Evolutionary conservation across 2,113 vertebrate genomes (phyloP).

Genomic region (Gallinago paraguaiae): DNA sequence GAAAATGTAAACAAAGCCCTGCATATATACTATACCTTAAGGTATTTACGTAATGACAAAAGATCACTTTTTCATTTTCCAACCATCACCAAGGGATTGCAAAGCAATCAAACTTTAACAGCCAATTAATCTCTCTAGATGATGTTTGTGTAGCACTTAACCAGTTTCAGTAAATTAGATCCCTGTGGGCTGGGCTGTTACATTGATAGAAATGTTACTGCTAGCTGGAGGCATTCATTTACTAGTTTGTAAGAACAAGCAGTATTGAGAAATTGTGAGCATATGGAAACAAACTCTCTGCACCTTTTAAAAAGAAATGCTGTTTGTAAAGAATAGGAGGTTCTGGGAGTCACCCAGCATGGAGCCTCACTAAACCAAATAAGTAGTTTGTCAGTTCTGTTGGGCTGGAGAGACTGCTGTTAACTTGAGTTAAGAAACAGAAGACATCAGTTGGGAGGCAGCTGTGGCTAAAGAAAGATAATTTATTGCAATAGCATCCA

Average conservation of each 20-base stretch:
- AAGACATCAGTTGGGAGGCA: constrained; percentile 62
- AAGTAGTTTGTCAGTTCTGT: constrained; percentile 39
- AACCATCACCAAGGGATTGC: constrained; percentile 61
- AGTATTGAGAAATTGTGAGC: constrained; percentile 36
- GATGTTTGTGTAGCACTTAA: constrained; percentile 70
- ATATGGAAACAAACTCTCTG: constrained; percentile 49
- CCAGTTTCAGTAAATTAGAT: constrained; percentile 69
- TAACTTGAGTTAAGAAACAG: constrained; percentile 50
- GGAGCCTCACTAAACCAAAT: constrained; percentile 39
- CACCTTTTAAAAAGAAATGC: constrained; percentile 43
- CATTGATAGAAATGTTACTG: constrained; percentile 62
- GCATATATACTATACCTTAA: constrained; percentile 32
- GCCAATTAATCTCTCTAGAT: constrained; percentile 72
- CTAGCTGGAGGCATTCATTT: constrained; percentile 54
- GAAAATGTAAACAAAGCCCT: constrained; percentile 51
- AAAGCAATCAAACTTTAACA: constrained; percentile 70
- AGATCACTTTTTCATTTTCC: constrained; percentile 62
- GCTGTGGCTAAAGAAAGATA: constrained; percentile 56
- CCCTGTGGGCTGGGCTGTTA: constrained; percentile 61
- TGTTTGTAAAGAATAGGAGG: constrained; percentile 30
- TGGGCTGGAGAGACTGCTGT: constrained; percentile 17
- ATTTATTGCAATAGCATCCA: not conserved
- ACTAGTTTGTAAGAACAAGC: constrained; percentile 29
- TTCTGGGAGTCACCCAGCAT: constrained; percentile 24
- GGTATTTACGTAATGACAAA: constrained; percentile 50